Conservation (phyloP, 2,888 invertebrate genomes). For the Hylaea fasciaria region DNA sequence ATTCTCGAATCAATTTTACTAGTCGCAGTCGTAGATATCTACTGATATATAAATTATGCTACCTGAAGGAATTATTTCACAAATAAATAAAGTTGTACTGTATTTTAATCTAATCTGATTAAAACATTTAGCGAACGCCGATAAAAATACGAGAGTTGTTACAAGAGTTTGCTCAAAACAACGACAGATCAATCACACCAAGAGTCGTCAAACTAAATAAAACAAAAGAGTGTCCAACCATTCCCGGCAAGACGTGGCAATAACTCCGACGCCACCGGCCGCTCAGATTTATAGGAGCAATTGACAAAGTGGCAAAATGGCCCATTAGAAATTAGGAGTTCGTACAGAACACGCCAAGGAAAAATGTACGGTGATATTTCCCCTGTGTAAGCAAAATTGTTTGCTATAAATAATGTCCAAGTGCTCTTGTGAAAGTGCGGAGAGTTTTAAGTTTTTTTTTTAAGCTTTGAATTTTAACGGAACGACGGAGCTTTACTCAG, state of each 20-base stretch:
- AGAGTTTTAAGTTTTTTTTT: conserved; percentile 41
- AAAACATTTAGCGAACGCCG: too few species aligned
- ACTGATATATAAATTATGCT: too few species aligned
- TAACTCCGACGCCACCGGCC: conserved; percentile 71
- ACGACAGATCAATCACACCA: conserved; percentile 24
- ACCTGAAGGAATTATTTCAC: too few species aligned
- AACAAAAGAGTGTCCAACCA: conserved; percentile 78
- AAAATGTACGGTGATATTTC: conserved; percentile 81
- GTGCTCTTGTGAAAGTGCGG: conserved; percentile 49
- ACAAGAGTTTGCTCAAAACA: conserved; percentile 1
- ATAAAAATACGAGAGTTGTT: not conserved
- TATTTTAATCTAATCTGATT: too few species aligned
- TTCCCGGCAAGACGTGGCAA: conserved; percentile 72
- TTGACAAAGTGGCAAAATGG: conserved; percentile 85
- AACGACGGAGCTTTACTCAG: not conserved
- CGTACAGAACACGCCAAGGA: conserved; percentile 65
- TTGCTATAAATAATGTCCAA: conserved; percentile 75
- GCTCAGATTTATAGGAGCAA: conserved; percentile 83
- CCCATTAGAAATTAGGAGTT: conserved; percentile 84
- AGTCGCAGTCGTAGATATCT: too few species aligned
- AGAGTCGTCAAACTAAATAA: conserved; percentile 49
- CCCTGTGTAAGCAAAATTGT: conserved; percentile 78
- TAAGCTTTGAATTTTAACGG: conserved; percentile 28
- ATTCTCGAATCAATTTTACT: not conserved
- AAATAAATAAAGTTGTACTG: too few species aligned